A percentile compares a stretch with the other conserved stretches of the same genome.
Evolutionary conservation across 2,888 invertebrate genomes (phyloP).

Genomic region (Heteromurus nitidus): DNA sequence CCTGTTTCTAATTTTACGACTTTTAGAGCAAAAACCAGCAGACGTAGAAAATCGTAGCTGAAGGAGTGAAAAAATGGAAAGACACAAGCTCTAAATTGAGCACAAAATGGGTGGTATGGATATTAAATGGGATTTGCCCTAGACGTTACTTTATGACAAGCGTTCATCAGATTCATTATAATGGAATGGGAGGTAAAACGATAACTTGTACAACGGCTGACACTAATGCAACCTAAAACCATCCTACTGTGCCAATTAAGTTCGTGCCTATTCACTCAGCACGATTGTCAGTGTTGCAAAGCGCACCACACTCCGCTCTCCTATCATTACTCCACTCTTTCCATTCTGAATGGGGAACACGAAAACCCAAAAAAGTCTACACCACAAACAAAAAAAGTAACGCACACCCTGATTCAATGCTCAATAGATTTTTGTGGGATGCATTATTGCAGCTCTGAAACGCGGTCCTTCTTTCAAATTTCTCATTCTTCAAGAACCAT

Average conservation of each 20-base stretch:
- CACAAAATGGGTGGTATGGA: constrained; percentile 31
- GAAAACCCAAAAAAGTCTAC: too few species aligned
- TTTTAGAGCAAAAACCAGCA: constrained; percentile 1
- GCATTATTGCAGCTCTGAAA: not conserved
- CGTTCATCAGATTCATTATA: constrained; percentile 24
- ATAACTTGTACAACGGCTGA: constrained; percentile 13
- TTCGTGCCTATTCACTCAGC: not conserved
- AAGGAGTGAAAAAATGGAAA: too few species aligned
- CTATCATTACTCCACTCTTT: constrained; percentile 4
- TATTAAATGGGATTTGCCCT: constrained; percentile 31
- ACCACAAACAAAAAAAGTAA: not conserved
- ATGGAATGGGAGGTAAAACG: constrained; percentile 25
- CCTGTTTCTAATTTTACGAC: constrained; percentile 45
- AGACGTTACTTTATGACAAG: constrained; percentile 23
- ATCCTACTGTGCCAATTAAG: constrained; percentile 28
- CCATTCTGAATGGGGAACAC: not conserved
- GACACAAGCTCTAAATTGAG: not conserved
- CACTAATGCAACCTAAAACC: not conserved
- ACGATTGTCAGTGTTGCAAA: not conserved
- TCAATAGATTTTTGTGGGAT: not conserved
- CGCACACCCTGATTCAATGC: constrained; percentile 4
- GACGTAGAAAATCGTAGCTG: not conserved
- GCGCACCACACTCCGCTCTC: not conserved
- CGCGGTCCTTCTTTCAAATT: not conserved
- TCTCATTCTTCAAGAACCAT: not conserved